A percentile compares a stretch with the other conserved stretches of the same genome.
phyloP scores from a whole-genome alignment of 2,888 invertebrate genomes.

The Apodemia duryi region DNA sequence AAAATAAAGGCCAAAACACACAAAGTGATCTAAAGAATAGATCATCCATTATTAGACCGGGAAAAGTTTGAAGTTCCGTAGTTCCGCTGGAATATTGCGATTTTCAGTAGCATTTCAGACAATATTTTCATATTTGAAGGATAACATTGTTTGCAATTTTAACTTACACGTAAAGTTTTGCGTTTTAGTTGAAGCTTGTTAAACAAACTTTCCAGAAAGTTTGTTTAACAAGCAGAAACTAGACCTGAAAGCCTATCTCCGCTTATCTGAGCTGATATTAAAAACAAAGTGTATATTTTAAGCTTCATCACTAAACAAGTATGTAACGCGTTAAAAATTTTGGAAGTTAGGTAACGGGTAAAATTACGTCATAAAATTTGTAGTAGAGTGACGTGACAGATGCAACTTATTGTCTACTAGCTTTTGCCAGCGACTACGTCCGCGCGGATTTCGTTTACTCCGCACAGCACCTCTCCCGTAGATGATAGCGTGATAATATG shows the following conservation, averaged over 20 bases:
- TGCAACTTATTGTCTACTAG: too few species aligned
- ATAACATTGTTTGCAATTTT: constrained; percentile 16
- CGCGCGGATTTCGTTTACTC: too few species aligned
- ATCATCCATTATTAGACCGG: constrained; percentile 11
- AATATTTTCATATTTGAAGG: constrained; percentile 16
- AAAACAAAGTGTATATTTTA: background rate
- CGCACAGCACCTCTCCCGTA: too few species aligned
- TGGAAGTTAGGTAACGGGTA: background rate
- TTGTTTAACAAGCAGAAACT: constrained; percentile 12
- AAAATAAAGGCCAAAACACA: background rate
- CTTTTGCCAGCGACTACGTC: too few species aligned
- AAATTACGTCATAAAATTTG: too few species aligned
- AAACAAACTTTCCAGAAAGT: background rate
- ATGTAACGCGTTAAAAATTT: background rate
- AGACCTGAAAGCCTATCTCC: constrained; percentile 11
- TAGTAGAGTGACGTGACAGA: too few species aligned
- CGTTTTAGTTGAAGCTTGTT: constrained; percentile 12
- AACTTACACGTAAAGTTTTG: constrained; percentile 15
- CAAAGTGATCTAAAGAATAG: constrained; percentile 7
- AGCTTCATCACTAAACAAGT: background rate
- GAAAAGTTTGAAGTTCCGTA: constrained; percentile 13
- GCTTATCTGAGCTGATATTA: constrained; percentile 13
- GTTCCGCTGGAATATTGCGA: constrained; percentile 11
- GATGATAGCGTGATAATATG: too few species aligned
- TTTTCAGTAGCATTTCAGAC: constrained; percentile 12